Conservation (phyloP, 2,888 invertebrate species). For the Drosophila flavopinicola region DNA sequence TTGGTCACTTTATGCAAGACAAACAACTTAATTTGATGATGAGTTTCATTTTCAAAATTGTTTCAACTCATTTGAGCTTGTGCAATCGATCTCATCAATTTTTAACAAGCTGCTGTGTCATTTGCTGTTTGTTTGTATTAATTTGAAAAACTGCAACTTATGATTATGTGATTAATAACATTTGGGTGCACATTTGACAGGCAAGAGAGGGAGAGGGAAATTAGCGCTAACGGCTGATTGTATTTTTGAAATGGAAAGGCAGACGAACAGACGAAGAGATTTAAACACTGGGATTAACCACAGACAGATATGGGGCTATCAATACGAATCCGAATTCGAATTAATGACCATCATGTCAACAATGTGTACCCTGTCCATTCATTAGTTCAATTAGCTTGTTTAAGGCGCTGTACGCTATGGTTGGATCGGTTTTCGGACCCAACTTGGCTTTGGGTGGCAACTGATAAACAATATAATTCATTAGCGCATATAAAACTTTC, state of each 20-base stretch:
- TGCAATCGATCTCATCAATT: slow-evolving; percentile 7
- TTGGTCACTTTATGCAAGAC: slow-evolving; percentile 19
- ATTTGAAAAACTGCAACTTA: slow-evolving; percentile 1
- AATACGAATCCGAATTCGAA: too few species aligned
- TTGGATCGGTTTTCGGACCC: slow-evolving; percentile 9
- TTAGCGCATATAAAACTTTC: slow-evolving; percentile 75
- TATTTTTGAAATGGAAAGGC: slow-evolving; percentile 23
- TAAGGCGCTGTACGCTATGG: slow-evolving; percentile 18
- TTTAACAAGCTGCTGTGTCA: slow-evolving; percentile 15
- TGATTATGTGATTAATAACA: slow-evolving; percentile 47
- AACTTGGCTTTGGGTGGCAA: slow-evolving; percentile 32
- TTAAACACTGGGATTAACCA: slow-evolving; percentile 17
- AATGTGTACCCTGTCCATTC: slow-evolving; percentile 50
- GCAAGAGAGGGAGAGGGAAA: slow-evolving; percentile 11
- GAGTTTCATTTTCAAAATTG: background rate
- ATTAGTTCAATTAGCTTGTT: slow-evolving; percentile 69
- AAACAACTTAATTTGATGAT: slow-evolving; percentile 30
- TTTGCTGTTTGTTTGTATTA: background rate
- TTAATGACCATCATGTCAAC: slow-evolving; percentile 61
- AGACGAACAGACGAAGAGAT: slow-evolving; percentile 2
- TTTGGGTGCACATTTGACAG: slow-evolving; percentile 20
- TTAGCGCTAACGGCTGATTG: slow-evolving; percentile 7
- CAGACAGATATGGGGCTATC: slow-evolving; percentile 6
- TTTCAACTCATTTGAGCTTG: slow-evolving; percentile 10
- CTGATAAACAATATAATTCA: slow-evolving; percentile 74